phyloP scores from a whole-genome alignment of 2,888 invertebrate species.

The Drosophila nigricruria region DNA sequence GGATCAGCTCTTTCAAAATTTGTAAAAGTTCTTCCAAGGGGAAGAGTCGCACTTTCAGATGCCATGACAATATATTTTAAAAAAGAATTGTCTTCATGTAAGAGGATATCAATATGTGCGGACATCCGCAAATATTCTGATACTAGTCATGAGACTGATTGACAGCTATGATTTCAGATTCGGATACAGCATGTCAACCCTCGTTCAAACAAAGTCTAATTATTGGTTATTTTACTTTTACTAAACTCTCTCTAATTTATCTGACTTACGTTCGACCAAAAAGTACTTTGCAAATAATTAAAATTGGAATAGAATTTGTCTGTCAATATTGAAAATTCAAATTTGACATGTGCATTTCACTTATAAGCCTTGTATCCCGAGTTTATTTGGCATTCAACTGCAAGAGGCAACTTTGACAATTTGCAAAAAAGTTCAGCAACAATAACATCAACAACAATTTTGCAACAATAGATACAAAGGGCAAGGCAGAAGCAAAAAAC shows the following conservation, averaged over 20 bases:
- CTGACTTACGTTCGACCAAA: not conserved
- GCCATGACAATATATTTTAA: too few relatives aligned
- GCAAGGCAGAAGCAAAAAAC: slow-evolving; percentile 52
- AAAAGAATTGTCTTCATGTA: too few relatives aligned
- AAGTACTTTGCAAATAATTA: not conserved
- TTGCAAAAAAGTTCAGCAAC: slow-evolving; percentile 49
- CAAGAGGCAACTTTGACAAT: slow-evolving; percentile 50
- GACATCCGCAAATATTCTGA: too few relatives aligned
- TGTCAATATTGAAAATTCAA: not conserved
- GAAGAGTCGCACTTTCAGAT: too few relatives aligned
- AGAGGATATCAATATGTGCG: too few relatives aligned
- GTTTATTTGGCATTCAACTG: slow-evolving; percentile 40
- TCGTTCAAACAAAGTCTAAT: not conserved
- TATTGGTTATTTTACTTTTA: not conserved
- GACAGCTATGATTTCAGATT: too few relatives aligned
- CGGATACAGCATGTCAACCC: not conserved
- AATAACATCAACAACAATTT: slow-evolving; percentile 20
- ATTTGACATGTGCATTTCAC: not conserved
- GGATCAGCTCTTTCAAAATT: too few relatives aligned
- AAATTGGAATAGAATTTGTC: not conserved
- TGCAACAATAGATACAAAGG: slow-evolving; percentile 35
- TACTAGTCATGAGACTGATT: too few relatives aligned
- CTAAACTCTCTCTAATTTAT: not conserved
- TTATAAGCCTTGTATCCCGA: not conserved
- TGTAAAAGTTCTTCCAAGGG: too few relatives aligned